A percentile compares a stretch with the other conserved stretches of the same genome.
Evolutionary conservation across 2,113 vertebrate species (phyloP).

Genomic region (Periophthalmus modestus): DNA sequence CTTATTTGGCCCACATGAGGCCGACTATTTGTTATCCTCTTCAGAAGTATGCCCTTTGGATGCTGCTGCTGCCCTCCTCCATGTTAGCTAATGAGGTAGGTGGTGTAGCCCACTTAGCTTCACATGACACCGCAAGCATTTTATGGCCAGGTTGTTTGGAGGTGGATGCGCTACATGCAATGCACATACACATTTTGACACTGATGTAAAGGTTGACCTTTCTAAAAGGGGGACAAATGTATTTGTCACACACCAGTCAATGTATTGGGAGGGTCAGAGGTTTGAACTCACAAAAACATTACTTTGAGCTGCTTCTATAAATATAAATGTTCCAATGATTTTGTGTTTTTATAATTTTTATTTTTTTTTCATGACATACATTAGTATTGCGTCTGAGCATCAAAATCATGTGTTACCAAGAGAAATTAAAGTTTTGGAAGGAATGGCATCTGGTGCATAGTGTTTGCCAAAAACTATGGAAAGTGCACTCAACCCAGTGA

Average conservation of each 20-base stretch:
- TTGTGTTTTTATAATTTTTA: constrained; percentile 26
- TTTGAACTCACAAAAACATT: constrained; percentile 15
- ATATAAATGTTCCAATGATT: constrained; percentile 8
- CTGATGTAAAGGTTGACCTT: constrained; percentile 67
- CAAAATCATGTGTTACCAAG: constrained; percentile 20
- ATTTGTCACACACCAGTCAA: constrained; percentile 32
- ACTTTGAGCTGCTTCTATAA: constrained; percentile 8
- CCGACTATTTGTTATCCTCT: constrained; percentile 45
- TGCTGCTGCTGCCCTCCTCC: constrained; percentile 40
- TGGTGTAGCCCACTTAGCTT: constrained; percentile 32
- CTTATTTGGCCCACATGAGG: constrained; percentile 45
- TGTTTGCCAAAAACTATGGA: neutral
- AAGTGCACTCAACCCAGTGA: neutral
- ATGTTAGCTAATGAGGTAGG: constrained; percentile 51
- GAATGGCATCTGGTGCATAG: neutral
- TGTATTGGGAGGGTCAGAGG: constrained; percentile 16
- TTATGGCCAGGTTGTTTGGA: constrained; percentile 13
- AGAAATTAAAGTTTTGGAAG: neutral
- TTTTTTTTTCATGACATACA: constrained; percentile 47
- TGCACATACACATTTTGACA: constrained; percentile 41
- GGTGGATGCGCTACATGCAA: constrained; percentile 9
- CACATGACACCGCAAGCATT: constrained; percentile 18
- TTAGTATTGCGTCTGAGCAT: constrained; percentile 62
- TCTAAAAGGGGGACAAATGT: constrained; percentile 44
- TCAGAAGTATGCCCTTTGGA: constrained; percentile 46